A percentile compares a stretch with the other conserved stretches of the same genome.
These are phyloP conservation scores for Lepus americanus DNA, from an alignment of 2,113 vertebrate genomes.

Conservation along the genomic window DNA sequence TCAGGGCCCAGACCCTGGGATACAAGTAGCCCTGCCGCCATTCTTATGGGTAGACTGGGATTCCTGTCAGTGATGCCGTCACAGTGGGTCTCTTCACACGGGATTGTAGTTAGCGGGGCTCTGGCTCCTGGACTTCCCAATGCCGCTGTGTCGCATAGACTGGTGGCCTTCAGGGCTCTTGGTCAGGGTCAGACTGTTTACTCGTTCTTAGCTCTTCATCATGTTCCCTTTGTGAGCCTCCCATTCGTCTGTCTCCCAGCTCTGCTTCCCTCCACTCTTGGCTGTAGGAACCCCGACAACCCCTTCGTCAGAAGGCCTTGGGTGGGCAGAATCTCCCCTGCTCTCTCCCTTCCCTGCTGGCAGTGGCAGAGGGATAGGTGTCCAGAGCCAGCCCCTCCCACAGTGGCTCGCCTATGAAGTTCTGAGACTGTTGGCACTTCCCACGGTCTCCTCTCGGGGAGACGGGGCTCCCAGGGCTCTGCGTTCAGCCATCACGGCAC, in stretches of 20 bases:
- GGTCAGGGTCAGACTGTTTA: conserved; percentile 13
- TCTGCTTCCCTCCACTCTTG: background rate
- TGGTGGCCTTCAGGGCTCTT: background rate
- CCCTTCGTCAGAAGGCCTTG: background rate
- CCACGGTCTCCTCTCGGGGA: no score
- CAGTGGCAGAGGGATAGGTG: background rate
- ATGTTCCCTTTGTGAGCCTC: background rate
- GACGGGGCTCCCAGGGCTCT: no score
- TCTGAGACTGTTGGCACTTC: background rate
- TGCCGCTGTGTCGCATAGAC: rapidly evolving
- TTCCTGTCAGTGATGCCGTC: background rate
- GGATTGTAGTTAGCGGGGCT: background rate
- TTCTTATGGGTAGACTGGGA: conserved; percentile 9
- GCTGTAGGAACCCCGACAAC: background rate
- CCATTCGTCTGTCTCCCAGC: background rate
- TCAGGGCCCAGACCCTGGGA: background rate
- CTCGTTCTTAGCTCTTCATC: conserved; percentile 51
- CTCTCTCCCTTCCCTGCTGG: background rate
- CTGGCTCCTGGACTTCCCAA: background rate
- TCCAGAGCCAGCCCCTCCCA: background rate
- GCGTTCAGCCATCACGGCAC: background rate
- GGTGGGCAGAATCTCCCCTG: no score
- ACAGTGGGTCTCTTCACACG: background rate
- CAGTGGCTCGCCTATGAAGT: no score
- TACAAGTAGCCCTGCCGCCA: background rate